Evolutionary conservation across 2,888 invertebrate genomes (phyloP).

Genomic region (Acanthosepion pharaonis): DNA sequence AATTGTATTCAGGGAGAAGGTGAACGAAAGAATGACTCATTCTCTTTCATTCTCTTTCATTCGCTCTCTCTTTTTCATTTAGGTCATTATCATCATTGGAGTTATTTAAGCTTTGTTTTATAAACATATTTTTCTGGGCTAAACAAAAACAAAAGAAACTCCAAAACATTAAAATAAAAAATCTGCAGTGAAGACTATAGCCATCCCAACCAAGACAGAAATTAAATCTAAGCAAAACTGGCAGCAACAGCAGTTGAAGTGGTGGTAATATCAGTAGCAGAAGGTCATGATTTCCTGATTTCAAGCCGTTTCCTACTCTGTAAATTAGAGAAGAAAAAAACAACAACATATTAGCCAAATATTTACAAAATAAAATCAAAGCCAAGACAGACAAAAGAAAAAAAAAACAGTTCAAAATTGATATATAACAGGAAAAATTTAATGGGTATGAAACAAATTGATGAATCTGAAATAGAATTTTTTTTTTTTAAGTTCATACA

Average conservation of each 20-base stretch:
- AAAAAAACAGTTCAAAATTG: neutral
- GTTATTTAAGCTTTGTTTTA: neutral
- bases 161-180: neutral
- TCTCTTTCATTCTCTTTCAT: neutral
- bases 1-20: no score
- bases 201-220: neutral
- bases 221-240: conserved; percentile 7
- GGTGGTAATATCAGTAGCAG: conserved; percentile 25
- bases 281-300: conserved; percentile 60
- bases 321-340: conserved; percentile 54
- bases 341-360: neutral
- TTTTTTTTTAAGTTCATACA: no score
- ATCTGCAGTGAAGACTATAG: neutral
- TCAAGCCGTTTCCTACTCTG: conserved; percentile 71
- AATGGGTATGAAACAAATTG: no score
- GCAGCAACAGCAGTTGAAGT: conserved; percentile 33
- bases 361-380: neutral
- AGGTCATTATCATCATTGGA: neutral
- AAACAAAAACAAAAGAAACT: neutral
- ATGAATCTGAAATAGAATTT: no score
- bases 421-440: neutral
- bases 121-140: neutral
- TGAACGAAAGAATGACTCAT: no score
- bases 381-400: neutral
- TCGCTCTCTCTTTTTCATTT: neutral